Conservation (phyloP, 2,888 invertebrate species). For the Gryllus longicercus region DNA sequence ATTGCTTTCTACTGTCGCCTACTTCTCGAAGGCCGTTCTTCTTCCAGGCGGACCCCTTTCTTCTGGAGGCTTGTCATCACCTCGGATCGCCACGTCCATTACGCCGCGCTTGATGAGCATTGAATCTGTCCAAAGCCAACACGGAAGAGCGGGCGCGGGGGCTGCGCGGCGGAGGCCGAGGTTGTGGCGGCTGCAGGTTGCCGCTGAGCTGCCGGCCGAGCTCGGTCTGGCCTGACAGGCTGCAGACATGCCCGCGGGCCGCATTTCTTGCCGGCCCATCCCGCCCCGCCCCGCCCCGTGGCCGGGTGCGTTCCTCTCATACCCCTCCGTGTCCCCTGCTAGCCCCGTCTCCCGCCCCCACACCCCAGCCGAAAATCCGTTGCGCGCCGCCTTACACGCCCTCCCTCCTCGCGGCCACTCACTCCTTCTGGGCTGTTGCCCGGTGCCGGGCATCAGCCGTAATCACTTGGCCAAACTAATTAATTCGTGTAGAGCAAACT, state of each 20-base stretch:
- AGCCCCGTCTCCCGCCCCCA: neutral
- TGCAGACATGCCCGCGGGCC: neutral
- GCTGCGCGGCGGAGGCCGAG: neutral
- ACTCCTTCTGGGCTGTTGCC: neutral
- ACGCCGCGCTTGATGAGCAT: neutral
- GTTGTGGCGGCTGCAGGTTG: no score
- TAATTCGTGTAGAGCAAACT: constrained; percentile 11
- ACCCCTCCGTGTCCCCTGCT: neutral
- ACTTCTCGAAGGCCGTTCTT: neutral
- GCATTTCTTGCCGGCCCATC: neutral
- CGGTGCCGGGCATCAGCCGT: neutral
- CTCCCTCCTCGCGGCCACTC: neutral
- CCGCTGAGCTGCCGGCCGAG: no score
- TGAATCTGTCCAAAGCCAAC: neutral
- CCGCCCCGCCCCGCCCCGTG: neutral
- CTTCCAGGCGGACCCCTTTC: neutral
- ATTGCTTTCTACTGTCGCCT: neutral
- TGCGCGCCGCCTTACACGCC: neutral
- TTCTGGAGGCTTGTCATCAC: neutral
- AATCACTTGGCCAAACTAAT: neutral
- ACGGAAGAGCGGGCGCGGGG: neutral
- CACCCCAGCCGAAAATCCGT: neutral
- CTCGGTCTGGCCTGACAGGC: neutral
- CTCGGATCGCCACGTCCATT: neutral
- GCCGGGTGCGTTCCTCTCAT: neutral